Evolutionary conservation across 2,113 vertebrate genomes (phyloP), one percentile per base, ranked within the genome.

Genomic region (Pleuronectes platessa): DNA sequence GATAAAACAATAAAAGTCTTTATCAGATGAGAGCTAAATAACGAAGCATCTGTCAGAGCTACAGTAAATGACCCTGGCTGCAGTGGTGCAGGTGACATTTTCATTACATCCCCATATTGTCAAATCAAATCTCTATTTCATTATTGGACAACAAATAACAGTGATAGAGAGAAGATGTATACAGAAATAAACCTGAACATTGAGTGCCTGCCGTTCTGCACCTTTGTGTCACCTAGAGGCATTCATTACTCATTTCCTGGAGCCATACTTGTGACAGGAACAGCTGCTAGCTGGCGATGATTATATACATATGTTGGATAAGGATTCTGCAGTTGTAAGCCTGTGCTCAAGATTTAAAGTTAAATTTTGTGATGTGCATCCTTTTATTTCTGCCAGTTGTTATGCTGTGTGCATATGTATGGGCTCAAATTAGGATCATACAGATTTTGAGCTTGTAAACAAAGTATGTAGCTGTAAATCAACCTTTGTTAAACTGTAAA

Each of bases 211-310:
- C 27, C n/a, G 20, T 45, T 18, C 20, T 73, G 31, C 27, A 4
- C 49, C 51, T 64, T n/a, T 26, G 20, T 56, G 51, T 72, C 40
- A 14, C 51, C 26, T 5, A 54, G 31, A 63, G 42, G 37, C 27
- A 67, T 49, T n/a, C 7, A 56, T 53, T 35, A 42, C 31, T 40
- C 21, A 58, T 56, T 69, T 26, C 54, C 37, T 61, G 69, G 31
- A 40, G 26, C 11, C 45, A 8, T 6, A 21, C 54, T 56, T 51
- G 69, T 53, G 31, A 58, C 26, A 24, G 64, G 64, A 18, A 53
- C 58, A 60, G 56, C 37, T 59, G 35, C 53, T 15, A 12, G 21
- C 12, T 53, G 17, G 71, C 65, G 53, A 66, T 47, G 53, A 53
- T 62, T 35, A 47, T 27, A 31, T 23, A 11, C 42, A 64, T 61